These are phyloP conservation scores for Megastigmus dorsalis DNA, from an alignment of 2,888 invertebrate species.

Conservation along the genomic window DNA sequence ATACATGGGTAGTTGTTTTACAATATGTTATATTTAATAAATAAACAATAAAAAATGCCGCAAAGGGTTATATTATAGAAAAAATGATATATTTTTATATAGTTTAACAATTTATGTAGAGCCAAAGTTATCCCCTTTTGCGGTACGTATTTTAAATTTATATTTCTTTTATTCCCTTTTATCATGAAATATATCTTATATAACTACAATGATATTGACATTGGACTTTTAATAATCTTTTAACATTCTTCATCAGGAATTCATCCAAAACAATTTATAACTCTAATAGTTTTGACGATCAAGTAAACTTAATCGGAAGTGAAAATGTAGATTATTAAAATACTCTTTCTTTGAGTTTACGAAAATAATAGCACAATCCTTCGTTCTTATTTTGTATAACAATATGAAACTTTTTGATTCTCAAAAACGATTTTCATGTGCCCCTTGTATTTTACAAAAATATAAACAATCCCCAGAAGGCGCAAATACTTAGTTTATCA, in stretches of 20 bases:
- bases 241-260: slow-evolving; percentile 14
- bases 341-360: slow-evolving; percentile 26
- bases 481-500: slow-evolving; percentile 60
- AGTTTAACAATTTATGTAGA: no score
- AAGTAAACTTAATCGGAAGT: slow-evolving; percentile 30
- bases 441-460: slow-evolving; percentile 65
- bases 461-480: slow-evolving; percentile 63
- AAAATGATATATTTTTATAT: no score
- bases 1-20: no score
- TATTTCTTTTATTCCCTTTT: slow-evolving; percentile 18
- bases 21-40: no score
- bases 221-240: slow-evolving; percentile 15
- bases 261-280: slow-evolving; percentile 26
- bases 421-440: slow-evolving; percentile 24
- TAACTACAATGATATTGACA: slow-evolving; percentile 36
- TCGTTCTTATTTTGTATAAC: slow-evolving; percentile 20
- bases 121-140: no score
- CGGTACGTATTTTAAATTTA: slow-evolving; percentile 27
- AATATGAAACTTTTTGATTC: slow-evolving; percentile 40
- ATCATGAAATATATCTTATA: slow-evolving; percentile 13
- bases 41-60: no score
- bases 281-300: slow-evolving; percentile 1
- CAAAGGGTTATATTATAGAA: no score
- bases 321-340: slow-evolving; percentile 43
- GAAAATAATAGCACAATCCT: slow-evolving; percentile 35